Base-by-base conservation (phyloP, 1,140 invertebrate species). In the Drosophila serrata region DNA sequence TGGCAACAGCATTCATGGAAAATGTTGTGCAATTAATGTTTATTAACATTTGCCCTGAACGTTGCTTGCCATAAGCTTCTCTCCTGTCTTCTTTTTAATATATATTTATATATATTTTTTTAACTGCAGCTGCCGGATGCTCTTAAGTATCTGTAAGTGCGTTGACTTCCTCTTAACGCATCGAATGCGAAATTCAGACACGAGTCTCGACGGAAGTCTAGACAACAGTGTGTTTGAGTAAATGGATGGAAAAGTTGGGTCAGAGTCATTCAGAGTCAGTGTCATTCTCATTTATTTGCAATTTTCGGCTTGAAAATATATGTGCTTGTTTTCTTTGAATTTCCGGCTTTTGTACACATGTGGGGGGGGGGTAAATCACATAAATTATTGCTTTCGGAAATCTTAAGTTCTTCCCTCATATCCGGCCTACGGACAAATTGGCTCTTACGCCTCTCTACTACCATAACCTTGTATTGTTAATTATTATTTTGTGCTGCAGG, bases 161-260 rank as follows among this genome's bases (percentile, higher is more conserved):
- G 80, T 57, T 39, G 63, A 57, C 62, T 69, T 76, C 31, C 55
- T 57, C n/a, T n/a, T n/a, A n/a, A n/a, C 37, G 24, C 9, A 39
- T 58, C 48, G 67, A 58, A 40, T 58, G 39, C 55, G 29, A 72
- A 37, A 64, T 19, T 40, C 58, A 53, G 70, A 82, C 75, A 76
- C 55, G 63, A 73, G 81, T 88, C 84, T 88, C 84, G 84, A 88
- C 84, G 76, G 85, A 84, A 88, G 84, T 88, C 84, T 88, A 88
- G 84, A 88, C 84, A 61, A 61, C 51, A 48, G 60, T 51, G 19
- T 45, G 12, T 31, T 17, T 8, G 58, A 1, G 8, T n/a, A n/a
- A n/a, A 4, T 24, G 11, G 24, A 9, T 27, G 9, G 15, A n/a
- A n/a, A n/a, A n/a, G n/a, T n/a, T n/a, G n/a, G n/a, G n/a, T n/a